Evolutionary conservation across 2,888 invertebrate genomes (phyloP).

Genomic region (Carpatolechia fugitivella): DNA sequence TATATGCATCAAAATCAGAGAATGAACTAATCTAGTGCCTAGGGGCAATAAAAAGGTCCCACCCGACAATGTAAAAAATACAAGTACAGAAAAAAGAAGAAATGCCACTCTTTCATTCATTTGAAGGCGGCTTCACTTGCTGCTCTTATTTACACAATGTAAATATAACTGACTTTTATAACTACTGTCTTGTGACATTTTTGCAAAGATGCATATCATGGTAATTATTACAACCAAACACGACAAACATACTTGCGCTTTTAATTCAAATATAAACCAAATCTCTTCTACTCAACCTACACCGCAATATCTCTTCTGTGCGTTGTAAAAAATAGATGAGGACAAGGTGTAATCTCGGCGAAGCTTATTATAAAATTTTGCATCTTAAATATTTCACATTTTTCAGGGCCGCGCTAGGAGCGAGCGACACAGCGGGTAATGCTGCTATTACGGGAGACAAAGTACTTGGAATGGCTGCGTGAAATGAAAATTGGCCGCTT

Average conservation of each 20-base stretch:
- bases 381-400: slow-evolving; percentile 71
- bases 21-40: slow-evolving; percentile 76
- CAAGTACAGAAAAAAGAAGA: background rate
- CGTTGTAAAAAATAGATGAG: slow-evolving; percentile 58
- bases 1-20: slow-evolving; percentile 77
- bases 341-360: slow-evolving; percentile 73
- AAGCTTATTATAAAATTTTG: slow-evolving; percentile 75
- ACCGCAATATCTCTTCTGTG: background rate
- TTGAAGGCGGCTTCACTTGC: no score
- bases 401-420: slow-evolving; percentile 52
- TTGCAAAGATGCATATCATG: no score
- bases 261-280: background rate
- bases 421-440: slow-evolving; percentile 50
- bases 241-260: background rate
- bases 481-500: slow-evolving; percentile 7
- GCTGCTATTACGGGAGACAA: slow-evolving; percentile 53
- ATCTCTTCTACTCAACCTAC: background rate
- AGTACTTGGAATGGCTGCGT: slow-evolving; percentile 35
- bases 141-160: no score
- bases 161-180: no score
- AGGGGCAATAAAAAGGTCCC: slow-evolving; percentile 76
- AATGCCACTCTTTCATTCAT: background rate
- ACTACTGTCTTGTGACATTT: no score
- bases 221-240: no score
- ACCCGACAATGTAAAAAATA: slow-evolving; percentile 59